Conservation (phyloP, 2,888 invertebrate genomes). For the Nomada fabriciana region DNA sequence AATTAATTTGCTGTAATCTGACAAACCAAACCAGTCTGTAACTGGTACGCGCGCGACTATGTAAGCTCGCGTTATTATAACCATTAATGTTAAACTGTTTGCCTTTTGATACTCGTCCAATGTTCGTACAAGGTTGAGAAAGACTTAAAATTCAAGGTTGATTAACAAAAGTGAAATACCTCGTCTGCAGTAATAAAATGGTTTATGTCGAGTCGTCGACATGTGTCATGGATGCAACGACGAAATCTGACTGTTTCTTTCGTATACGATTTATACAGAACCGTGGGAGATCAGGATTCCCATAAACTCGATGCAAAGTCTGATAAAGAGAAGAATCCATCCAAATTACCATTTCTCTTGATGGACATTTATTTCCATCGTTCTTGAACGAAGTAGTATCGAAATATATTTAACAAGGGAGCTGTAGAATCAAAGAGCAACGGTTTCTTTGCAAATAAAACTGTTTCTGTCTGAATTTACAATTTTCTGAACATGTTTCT, state of each 20-base stretch:
- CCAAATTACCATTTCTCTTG: neutral
- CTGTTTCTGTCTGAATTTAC: neutral
- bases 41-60: slow-evolving; percentile 2
- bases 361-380: neutral
- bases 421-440: neutral
- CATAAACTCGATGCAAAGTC: neutral
- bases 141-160: neutral
- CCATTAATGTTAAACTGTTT: slow-evolving; percentile 13
- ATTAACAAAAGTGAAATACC: slow-evolving; percentile 8
- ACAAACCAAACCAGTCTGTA: neutral
- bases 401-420: neutral
- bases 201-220: slow-evolving; percentile 3
- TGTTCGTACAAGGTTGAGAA: neutral
- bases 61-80: slow-evolving; percentile 40
- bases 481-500: too few relatives aligned
- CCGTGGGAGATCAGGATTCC: neutral
- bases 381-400: neutral
- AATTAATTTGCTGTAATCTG: neutral
- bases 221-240: slow-evolving; percentile 8
- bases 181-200: slow-evolving; percentile 3
- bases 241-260: slow-evolving; percentile 12
- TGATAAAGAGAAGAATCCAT: too few relatives aligned
- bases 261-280: neutral
- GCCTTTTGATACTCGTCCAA: slow-evolving; percentile 24
- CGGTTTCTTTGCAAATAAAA: neutral